Evolutionary conservation across 2,888 invertebrate genomes (phyloP).

Genomic region (Acleris literana): DNA sequence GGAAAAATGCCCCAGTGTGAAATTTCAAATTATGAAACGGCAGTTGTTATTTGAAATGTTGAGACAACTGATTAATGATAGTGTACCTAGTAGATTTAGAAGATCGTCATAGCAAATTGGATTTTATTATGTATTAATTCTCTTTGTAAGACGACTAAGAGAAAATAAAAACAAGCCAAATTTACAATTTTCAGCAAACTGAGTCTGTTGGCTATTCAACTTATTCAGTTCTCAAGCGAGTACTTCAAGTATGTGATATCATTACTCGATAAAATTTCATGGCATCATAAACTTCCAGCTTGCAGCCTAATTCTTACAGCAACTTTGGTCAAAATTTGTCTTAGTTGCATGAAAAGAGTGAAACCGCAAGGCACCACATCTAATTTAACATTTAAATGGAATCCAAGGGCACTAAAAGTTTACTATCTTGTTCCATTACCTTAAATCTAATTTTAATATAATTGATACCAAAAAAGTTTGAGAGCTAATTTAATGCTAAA

Average conservation of each 20-base stretch:
- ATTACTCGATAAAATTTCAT: slow-evolving; percentile 16
- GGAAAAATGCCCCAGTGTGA: slow-evolving; percentile 3
- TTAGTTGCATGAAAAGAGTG: slow-evolving; percentile 24
- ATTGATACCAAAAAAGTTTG: slow-evolving; percentile 61
- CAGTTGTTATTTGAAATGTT: background rate
- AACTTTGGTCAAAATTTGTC: slow-evolving; percentile 26
- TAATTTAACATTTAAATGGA: slow-evolving; percentile 53
- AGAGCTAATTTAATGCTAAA: slow-evolving; percentile 75
- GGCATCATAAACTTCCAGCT: slow-evolving; percentile 12
- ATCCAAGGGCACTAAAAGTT: slow-evolving; percentile 60
- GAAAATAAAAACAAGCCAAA: too few species aligned
- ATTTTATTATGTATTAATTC: too few species aligned
- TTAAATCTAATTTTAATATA: slow-evolving; percentile 70
- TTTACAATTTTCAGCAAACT: too few species aligned
- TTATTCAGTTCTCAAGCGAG: background rate
- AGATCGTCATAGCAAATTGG: background rate
- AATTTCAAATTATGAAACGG: slow-evolving; percentile 1
- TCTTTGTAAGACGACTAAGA: too few species aligned
- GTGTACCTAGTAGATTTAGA: background rate
- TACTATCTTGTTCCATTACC: slow-evolving; percentile 53
- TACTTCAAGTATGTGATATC: background rate
- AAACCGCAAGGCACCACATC: slow-evolving; percentile 44
- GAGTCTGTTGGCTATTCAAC: too few species aligned
- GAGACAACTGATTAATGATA: too few species aligned
- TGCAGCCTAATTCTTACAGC: slow-evolving; percentile 24